These are phyloP conservation scores for Sebastolobus altivelis DNA, from an alignment of 2,797 vertebrate species.

Conservation along the genomic window DNA sequence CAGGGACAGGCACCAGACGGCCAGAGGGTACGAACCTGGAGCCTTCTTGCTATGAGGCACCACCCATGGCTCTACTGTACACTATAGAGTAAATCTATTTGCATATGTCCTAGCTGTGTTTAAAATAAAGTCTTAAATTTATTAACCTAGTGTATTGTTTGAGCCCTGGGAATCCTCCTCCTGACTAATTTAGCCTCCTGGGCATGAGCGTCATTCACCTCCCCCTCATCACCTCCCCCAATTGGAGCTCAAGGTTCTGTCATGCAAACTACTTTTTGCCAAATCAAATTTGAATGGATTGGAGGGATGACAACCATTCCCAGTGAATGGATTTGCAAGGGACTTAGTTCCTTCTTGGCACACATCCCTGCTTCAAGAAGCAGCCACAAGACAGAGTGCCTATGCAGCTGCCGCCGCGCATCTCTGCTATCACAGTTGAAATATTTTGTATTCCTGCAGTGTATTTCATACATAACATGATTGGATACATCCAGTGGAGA, in stretches of 20 bases:
- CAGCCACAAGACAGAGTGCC: constrained; percentile 59
- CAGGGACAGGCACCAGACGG: background rate
- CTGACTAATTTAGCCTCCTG: constrained; percentile 62
- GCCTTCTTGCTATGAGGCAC: background rate
- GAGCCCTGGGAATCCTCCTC: constrained; percentile 59
- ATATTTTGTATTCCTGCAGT: constrained; percentile 51
- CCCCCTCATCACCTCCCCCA: constrained; percentile 67
- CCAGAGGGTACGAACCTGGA: background rate
- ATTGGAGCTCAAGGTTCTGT: constrained; percentile 72
- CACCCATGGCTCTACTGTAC: constrained; percentile 18
- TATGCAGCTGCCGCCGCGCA: constrained; percentile 54
- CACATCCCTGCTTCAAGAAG: constrained; percentile 49
- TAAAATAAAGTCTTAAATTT: constrained; percentile 44
- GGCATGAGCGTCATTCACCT: constrained; percentile 60
- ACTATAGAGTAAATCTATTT: constrained; percentile 28
- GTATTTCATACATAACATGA: constrained; percentile 71
- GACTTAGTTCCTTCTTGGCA: constrained; percentile 76
- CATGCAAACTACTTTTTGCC: constrained; percentile 77
- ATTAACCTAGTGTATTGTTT: constrained; percentile 51
- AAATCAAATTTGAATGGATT: constrained; percentile 84
- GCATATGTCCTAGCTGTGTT: constrained; percentile 11
- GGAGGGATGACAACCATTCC: constrained; percentile 80
- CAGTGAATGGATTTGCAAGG: constrained; percentile 80
- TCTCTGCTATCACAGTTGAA: constrained; percentile 56
- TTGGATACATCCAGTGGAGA: constrained; percentile 67